Conservation (phyloP, 2,797 vertebrate genomes). For the Perodicticus potto region DNA sequence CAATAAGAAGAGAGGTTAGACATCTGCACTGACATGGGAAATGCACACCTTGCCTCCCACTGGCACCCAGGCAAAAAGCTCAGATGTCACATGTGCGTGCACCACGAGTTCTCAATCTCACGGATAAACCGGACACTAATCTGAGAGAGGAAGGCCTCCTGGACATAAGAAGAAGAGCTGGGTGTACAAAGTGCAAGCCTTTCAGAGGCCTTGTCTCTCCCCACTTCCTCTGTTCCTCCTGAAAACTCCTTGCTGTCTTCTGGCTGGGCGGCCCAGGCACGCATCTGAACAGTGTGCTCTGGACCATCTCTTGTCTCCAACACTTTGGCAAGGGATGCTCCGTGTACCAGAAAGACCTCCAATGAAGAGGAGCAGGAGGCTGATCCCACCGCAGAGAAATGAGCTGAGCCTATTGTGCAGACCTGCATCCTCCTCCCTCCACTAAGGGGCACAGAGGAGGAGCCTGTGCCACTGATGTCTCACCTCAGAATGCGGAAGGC, state of each 20-base stretch:
- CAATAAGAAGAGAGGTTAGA: not conserved
- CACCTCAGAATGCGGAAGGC: not conserved
- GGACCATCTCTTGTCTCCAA: not conserved
- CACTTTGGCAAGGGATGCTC: not conserved
- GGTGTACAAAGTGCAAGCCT: not conserved
- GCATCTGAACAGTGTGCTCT: not conserved
- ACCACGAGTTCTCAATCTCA: not conserved
- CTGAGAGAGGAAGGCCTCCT: not conserved
- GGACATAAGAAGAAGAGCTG: not conserved
- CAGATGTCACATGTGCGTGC: not conserved
- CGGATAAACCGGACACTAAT: not conserved
- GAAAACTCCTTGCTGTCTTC: not conserved
- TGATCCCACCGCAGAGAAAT: not conserved
- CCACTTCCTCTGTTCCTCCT: not conserved
- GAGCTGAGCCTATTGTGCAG: no score
- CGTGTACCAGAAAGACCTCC: not conserved
- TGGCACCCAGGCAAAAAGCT: not conserved
- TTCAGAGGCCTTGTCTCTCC: not conserved
- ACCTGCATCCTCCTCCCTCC: not conserved
- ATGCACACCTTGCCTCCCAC: not conserved
- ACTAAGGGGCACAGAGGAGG: not conserved
- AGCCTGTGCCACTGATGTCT: not conserved
- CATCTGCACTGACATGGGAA: not conserved
- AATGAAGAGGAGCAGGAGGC: not conserved
- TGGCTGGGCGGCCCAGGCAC: no score